A percentile compares a stretch with the other conserved stretches of the same genome.
Evolutionary conservation across 2,113 vertebrate species (phyloP).

Genomic region (Chinchilla lanigera): DNA sequence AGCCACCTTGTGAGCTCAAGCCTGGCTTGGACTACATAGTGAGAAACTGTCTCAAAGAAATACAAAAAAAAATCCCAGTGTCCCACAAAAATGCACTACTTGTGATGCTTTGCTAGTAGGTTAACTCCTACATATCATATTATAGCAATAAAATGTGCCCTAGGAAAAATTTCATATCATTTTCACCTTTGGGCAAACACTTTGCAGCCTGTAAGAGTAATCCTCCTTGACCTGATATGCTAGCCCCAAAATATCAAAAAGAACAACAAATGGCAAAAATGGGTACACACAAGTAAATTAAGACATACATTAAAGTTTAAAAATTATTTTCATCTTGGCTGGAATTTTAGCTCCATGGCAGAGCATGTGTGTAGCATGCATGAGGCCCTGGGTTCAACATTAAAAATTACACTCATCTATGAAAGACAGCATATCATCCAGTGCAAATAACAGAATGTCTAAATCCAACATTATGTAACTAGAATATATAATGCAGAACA

Average conservation of each 20-base stretch:
- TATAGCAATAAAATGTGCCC: background rate
- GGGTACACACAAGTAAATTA: background rate
- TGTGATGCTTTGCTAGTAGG: background rate
- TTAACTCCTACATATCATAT: conserved; percentile 27
- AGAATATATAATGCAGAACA: background rate
- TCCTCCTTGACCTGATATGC: conserved; percentile 29
- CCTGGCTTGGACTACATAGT: background rate
- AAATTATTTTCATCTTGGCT: background rate
- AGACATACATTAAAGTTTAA: background rate
- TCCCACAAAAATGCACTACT: background rate
- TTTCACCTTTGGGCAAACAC: conserved; percentile 25
- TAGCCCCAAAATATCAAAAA: conserved; percentile 37
- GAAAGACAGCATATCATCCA: background rate
- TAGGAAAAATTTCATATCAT: background rate
- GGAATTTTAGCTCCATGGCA: background rate
- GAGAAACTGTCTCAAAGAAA: background rate
- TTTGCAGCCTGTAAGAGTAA: background rate
- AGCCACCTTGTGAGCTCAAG: background rate
- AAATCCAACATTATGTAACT: background rate
- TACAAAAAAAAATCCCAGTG: background rate
- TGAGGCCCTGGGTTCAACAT: background rate
- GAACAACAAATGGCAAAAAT: conserved; percentile 44
- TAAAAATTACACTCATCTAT: background rate
- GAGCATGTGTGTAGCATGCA: background rate
- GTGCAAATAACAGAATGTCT: conserved; percentile 42